A percentile compares a stretch with the other conserved stretches of the same genome.
phyloP scores from a whole-genome alignment of 2,113 vertebrate species.

The Phaethon lepturus region DNA sequence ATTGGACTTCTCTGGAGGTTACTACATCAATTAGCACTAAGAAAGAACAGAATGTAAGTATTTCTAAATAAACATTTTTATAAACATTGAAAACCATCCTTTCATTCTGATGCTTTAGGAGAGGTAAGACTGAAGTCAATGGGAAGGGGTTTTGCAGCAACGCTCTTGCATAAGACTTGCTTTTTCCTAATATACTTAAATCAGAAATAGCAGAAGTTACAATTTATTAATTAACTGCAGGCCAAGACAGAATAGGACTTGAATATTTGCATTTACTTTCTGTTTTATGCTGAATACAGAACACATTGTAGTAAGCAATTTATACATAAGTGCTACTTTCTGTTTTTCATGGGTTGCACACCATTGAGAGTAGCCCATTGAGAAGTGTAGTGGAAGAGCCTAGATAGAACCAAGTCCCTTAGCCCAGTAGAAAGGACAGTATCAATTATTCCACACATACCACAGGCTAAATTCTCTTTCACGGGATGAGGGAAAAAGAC shows the following conservation, averaged over 20 bases:
- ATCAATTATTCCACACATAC: constrained; percentile 70
- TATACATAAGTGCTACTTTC: neutral
- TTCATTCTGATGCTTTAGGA: neutral
- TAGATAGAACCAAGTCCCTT: neutral
- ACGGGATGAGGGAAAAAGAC: constrained; percentile 79
- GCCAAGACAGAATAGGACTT: neutral
- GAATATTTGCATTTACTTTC: neutral
- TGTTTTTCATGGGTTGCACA: neutral
- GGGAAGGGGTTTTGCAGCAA: neutral
- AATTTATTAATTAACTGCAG: neutral
- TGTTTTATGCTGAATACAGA: neutral
- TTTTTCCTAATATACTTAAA: neutral
- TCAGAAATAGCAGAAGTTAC: neutral
- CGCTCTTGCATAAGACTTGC: neutral
- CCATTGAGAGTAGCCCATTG: neutral
- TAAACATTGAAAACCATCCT: neutral
- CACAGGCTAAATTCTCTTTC: constrained; percentile 76
- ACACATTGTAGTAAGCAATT: neutral
- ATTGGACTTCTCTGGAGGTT: constrained; percentile 72
- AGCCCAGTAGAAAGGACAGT: neutral
- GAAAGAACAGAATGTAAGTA: neutral
- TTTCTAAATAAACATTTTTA: neutral
- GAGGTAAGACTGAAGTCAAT: neutral
- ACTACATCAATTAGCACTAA: constrained; percentile 80
- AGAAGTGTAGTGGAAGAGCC: neutral